Evolutionary conservation across 2,888 invertebrate species (phyloP).

Genomic region (Drosophila paramelanica): DNA sequence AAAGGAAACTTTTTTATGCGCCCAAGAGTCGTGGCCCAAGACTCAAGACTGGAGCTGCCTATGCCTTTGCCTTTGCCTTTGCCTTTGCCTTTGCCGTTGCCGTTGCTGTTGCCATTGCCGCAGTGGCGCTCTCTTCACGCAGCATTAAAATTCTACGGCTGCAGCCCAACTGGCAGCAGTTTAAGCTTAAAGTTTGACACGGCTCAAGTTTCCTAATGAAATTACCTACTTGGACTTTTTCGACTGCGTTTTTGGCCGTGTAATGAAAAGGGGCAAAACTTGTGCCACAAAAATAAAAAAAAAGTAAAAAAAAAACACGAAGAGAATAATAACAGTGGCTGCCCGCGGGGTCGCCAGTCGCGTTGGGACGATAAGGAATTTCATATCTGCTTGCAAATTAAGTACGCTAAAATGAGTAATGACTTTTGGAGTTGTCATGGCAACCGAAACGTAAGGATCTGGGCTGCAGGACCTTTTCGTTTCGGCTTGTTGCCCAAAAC

Average conservation of each 20-base stretch:
- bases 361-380: constrained; percentile 62
- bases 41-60: constrained; percentile 31
- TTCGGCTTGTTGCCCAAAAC: constrained; percentile 31
- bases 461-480: constrained; percentile 33
- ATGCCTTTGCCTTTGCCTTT: constrained; percentile 16
- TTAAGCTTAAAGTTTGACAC: constrained; percentile 80
- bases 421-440: constrained; percentile 77
- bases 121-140: constrained; percentile 62
- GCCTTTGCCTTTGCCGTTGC: background rate
- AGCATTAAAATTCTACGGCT: constrained; percentile 73
- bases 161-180: constrained; percentile 45
- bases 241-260: constrained; percentile 40
- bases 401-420: constrained; percentile 80
- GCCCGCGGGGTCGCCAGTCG: constrained; percentile 8
- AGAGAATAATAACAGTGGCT: constrained; percentile 6
- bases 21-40: constrained; percentile 24
- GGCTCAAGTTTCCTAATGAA: constrained; percentile 81
- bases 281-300: constrained; percentile 31
- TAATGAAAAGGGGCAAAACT: constrained; percentile 68
- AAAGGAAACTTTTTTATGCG: constrained; percentile 56
- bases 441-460: constrained; percentile 36
- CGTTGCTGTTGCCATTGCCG: constrained; percentile 14
- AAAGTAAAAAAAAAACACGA: background rate
- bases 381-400: constrained; percentile 72
- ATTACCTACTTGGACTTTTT: constrained; percentile 74